phyloP scores from a whole-genome alignment of 2,888 invertebrate species.

The Dynastes maya region DNA sequence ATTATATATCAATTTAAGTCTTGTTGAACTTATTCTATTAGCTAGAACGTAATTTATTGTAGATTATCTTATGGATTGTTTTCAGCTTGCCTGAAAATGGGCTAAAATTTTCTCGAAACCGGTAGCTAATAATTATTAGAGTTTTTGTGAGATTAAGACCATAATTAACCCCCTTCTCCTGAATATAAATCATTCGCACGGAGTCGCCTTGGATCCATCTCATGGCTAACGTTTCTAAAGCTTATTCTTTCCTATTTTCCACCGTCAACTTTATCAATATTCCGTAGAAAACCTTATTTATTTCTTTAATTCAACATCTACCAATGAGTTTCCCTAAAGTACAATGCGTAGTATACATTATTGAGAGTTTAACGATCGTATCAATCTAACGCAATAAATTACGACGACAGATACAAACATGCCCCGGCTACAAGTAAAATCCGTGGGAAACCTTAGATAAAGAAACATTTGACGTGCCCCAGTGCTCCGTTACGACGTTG shows the following conservation, averaged over 20 bases:
- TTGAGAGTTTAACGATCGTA: background rate
- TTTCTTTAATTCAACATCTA: background rate
- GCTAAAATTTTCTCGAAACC: too few species aligned
- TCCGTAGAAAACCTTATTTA: background rate
- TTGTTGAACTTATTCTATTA: too few species aligned
- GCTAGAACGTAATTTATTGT: too few species aligned
- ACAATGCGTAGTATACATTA: background rate
- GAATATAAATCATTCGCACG: too few species aligned
- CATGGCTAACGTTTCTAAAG: too few species aligned
- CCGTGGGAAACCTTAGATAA: constrained; percentile 10
- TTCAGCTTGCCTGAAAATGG: too few species aligned
- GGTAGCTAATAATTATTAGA: too few species aligned
- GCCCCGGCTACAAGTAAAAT: background rate
- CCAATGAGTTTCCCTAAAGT: background rate
- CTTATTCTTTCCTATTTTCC: background rate
- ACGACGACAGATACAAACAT: background rate
- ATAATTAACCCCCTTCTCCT: too few species aligned
- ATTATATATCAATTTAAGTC: too few species aligned
- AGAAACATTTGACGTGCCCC: constrained; percentile 11
- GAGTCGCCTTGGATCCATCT: too few species aligned
- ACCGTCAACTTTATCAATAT: background rate
- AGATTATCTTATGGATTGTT: too few species aligned
- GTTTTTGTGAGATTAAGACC: too few species aligned
- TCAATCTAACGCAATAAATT: constrained; percentile 2
- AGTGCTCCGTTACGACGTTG: background rate